A percentile compares a stretch with the other conserved stretches of the same genome.
These are phyloP conservation scores for Colistium nudipinnis DNA, from an alignment of 2,113 vertebrate genomes.

Conservation along the genomic window DNA sequence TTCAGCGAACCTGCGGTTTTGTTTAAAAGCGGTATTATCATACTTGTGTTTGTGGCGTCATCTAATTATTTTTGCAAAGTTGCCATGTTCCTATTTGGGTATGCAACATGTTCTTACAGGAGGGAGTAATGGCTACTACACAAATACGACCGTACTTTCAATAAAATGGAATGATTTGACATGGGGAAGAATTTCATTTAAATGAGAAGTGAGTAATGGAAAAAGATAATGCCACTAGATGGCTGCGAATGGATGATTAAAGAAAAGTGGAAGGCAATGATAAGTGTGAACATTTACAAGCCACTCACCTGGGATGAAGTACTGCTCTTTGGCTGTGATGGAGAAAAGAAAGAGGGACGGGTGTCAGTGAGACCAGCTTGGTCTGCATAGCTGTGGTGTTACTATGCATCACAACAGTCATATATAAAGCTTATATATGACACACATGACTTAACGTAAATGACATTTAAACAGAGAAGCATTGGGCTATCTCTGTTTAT, in stretches of 20 bases:
- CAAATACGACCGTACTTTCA: constrained; percentile 6
- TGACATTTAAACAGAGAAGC: constrained; percentile 63
- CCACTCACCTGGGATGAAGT: constrained; percentile 86
- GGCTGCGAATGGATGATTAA: constrained; percentile 34
- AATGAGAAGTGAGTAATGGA: constrained; percentile 36
- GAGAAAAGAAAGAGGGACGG: constrained; percentile 80
- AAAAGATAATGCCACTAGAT: constrained; percentile 21
- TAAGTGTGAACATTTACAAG: constrained; percentile 59
- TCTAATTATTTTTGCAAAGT: not conserved
- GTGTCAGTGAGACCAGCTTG: constrained; percentile 73
- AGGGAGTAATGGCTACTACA: constrained; percentile 7
- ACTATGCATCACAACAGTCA: constrained; percentile 74
- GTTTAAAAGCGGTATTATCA: not conserved
- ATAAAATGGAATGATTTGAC: constrained; percentile 29
- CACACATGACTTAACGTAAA: constrained; percentile 41
- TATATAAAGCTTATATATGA: constrained; percentile 81
- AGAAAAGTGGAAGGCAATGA: constrained; percentile 46
- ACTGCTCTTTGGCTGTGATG: constrained; percentile 87
- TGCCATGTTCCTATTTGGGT: not conserved
- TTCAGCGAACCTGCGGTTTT: not conserved
- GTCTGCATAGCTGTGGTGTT: constrained; percentile 64
- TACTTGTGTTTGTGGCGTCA: no score
- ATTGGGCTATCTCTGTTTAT: constrained; percentile 49
- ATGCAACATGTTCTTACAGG: constrained; percentile 16
- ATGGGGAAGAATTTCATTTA: not conserved